Base-by-base conservation (phyloP, 2,113 vertebrate species). In the Nyctereutes procyonoides region DNA sequence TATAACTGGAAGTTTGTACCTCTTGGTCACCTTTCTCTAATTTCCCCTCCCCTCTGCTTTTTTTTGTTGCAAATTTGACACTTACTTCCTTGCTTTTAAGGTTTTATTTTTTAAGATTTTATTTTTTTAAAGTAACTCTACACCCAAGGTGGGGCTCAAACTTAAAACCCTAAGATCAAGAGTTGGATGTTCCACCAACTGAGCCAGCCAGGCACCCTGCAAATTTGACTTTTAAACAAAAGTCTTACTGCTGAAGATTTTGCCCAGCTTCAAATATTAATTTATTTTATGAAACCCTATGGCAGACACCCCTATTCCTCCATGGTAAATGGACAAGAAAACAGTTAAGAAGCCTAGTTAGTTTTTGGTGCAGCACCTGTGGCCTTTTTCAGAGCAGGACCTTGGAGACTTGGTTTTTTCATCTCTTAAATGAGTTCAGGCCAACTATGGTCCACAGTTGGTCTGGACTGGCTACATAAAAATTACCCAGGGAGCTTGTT, bases 401-500 rank as follows among this genome's bases (percentile, higher is more conserved):
- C 76, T 65, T 51, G 26, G 76, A 77, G 63, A 88, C 65, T 76
- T 88, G 58, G 13, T 90, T 90, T 96, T 95, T 63, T 94, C 53
- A 95, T 96, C 11, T 91, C 71, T 97, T 88, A 83, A 91, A 84
- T 93, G 88, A 91, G 77, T 96, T 97, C 95, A 67, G 30, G 38
- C 17, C 55, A 63, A 88, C 26, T 74, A 1, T 62, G 38, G 63
- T 73, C 56, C 24, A 65, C 22, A 89, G 55, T 87, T 96, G 65
- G 43, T 96, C 69, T 92, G 62, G 77, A 43, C 56, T 95, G 56
- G 35, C 77, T 88, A 63, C 43, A 60, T 93, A 95, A 96, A 96
- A 96, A 93, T 93, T 89, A 90, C 14, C 74, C 38, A 97, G 88
- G 93, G 89, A 95, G 17, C 83, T 97, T 97, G 87, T 94, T 98